These are phyloP conservation scores for Cyclina sinensis DNA, from an alignment of 1,140 invertebrate genomes.

Conservation along the genomic window DNA sequence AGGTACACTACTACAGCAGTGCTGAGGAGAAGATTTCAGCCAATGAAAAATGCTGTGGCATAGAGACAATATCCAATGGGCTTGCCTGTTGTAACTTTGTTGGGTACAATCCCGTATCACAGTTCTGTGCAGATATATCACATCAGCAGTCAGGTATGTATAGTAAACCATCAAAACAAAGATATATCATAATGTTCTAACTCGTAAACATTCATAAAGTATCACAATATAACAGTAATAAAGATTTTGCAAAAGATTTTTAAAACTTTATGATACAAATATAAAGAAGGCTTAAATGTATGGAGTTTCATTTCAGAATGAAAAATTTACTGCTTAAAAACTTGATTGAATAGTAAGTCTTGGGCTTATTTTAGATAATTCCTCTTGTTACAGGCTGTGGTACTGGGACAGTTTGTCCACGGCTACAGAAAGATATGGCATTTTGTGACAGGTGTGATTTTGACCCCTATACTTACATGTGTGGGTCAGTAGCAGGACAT, in stretches of 20 bases:
- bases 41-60: slow-evolving; percentile 85
- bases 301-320: too few species aligned
- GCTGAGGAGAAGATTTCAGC: slow-evolving; percentile 70
- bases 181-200: too few species aligned
- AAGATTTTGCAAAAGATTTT: too few species aligned
- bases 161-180: too few species aligned
- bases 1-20: slow-evolving; percentile 80
- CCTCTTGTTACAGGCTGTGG: slow-evolving; percentile 85
- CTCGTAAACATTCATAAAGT: too few species aligned
- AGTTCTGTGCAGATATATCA: slow-evolving; percentile 84
- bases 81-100: slow-evolving; percentile 83
- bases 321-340: too few species aligned
- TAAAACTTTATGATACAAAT: too few species aligned
- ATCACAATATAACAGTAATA: too few species aligned
- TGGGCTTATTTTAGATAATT: too few species aligned
- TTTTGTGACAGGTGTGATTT: slow-evolving; percentile 85
- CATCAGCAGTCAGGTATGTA: slow-evolving; percentile 75
- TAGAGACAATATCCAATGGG: slow-evolving; percentile 79
- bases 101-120: slow-evolving; percentile 80
- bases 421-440: slow-evolving; percentile 71
- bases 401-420: slow-evolving; percentile 79
- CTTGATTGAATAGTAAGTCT: too few species aligned
- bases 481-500: slow-evolving; percentile 77
- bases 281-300: too few species aligned
- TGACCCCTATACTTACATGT: slow-evolving; percentile 73